phyloP scores from a whole-genome alignment of 2,888 invertebrate genomes.

The Chrysomela aeneicollis region DNA sequence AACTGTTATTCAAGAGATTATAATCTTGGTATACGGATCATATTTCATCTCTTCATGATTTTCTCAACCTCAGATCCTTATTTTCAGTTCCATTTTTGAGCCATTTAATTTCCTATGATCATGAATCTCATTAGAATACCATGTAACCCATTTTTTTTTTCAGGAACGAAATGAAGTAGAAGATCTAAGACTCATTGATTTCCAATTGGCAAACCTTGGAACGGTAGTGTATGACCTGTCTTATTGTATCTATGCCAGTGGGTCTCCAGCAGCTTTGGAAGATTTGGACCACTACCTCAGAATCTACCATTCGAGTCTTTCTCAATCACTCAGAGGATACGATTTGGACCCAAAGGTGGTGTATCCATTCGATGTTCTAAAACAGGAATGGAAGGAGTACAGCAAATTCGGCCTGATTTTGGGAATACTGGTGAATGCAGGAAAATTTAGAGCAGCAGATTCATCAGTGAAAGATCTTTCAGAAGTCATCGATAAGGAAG shows the following conservation, averaged over 20 bases:
- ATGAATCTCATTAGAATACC: too few species aligned
- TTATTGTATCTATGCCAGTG: conserved; percentile 14
- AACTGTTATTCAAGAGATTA: too few species aligned
- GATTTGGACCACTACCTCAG: conserved; percentile 17
- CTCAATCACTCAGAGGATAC: conserved; percentile 40
- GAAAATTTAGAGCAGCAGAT: neutral
- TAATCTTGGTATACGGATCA: too few species aligned
- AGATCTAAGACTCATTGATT: conserved; percentile 19
- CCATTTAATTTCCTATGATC: too few species aligned
- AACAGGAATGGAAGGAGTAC: conserved; percentile 46
- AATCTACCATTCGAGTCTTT: conserved; percentile 42
- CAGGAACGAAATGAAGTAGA: conserved; percentile 10
- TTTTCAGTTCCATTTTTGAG: too few species aligned
- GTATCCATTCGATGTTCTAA: conserved; percentile 48
- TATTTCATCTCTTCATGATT: too few species aligned
- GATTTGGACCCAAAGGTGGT: conserved; percentile 46
- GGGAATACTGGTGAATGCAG: conserved; percentile 22
- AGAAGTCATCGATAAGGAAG: neutral
- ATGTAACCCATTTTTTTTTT: too few species aligned
- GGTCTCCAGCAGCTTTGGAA: conserved; percentile 3
- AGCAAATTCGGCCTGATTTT: conserved; percentile 40
- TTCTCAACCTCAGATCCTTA: too few species aligned
- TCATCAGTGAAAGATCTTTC: neutral
- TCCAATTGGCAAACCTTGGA: conserved; percentile 11
- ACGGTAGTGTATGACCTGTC: conserved; percentile 10